Percentiles rank a stretch among this genome's conserved stretches.
These are phyloP conservation scores for Sphaerophoria taeniata DNA, from an alignment of 2,888 invertebrate species.

Conservation along the genomic window DNA sequence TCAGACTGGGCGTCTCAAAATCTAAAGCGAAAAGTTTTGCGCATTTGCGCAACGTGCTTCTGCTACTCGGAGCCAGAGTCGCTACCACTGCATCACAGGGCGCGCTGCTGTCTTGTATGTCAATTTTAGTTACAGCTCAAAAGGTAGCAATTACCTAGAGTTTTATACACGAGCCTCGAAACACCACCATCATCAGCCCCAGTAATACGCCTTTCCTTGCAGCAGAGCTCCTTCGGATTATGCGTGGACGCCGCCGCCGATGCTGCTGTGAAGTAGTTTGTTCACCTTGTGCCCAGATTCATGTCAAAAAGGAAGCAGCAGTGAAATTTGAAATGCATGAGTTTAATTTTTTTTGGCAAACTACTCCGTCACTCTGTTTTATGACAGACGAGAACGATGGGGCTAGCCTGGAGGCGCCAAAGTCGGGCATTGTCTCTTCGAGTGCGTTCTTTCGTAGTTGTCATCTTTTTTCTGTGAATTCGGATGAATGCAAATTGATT, in stretches of 20 bases:
- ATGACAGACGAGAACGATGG: too few relatives aligned
- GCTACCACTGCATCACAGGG: constrained; percentile 8
- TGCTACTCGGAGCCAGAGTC: not conserved
- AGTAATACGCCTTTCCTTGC: not conserved
- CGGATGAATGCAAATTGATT: constrained; percentile 61
- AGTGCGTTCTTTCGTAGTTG: constrained; percentile 8
- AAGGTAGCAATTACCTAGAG: constrained; percentile 74
- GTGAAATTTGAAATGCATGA: constrained; percentile 1
- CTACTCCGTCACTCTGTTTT: constrained; percentile 54
- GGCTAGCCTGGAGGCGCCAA: constrained; percentile 55
- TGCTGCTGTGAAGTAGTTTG: constrained; percentile 44
- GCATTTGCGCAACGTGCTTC: constrained; percentile 66
- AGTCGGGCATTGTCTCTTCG: constrained; percentile 35
- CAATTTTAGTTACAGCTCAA: constrained; percentile 69
- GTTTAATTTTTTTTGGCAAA: constrained; percentile 58
- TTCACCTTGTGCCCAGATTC: constrained; percentile 49
- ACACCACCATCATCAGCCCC: too few relatives aligned
- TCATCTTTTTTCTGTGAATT: constrained; percentile 12
- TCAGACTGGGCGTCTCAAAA: constrained; percentile 61
- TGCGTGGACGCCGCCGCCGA: too few relatives aligned
- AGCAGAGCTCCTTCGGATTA: not conserved
- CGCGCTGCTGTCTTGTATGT: constrained; percentile 71
- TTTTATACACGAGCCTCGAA: constrained; percentile 56
- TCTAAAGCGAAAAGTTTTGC: constrained; percentile 74
- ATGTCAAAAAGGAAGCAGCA: constrained; percentile 21